Evolutionary conservation across 2,888 invertebrate genomes (phyloP), one percentile per base, ranked within the genome.

Genomic region (Cyclophora albipunctata): DNA sequence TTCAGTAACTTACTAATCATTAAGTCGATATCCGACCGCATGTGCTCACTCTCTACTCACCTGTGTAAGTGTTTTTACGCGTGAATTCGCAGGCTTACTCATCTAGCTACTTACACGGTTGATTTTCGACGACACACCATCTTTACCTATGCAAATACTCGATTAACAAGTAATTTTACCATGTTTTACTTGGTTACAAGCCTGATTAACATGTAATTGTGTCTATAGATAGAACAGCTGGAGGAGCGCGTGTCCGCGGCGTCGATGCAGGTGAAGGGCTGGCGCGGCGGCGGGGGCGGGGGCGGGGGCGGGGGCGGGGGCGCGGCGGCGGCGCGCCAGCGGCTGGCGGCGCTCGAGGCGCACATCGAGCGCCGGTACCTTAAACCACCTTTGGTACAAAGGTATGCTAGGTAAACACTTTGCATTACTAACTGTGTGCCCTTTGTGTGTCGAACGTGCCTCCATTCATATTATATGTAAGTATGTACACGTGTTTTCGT

Each of bases 311-410:
- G 64, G 45, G 93, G 94, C 54, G 92, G 64, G 45, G 93, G 94
- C 55, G 62, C 71, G 0, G 92, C 63, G 84, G 90, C 74, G 81
- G 92, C 81, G 90, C 92, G 71, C 40, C 92, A 93, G 65, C 91
- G 96, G 66, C 90, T 99, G 49, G 90, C 95, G 3, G 91, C 93
- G 0, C 86, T 98, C 7, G 98, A 98, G 81, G 92, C 94, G 0
- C 96, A 96, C 62, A 96, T 98, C 49, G 98, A 98, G 80, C 89
- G 98, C 63, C 90, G 98, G 62, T 98, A 98, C 78, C 90, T 98
- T 44, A 97, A 97, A 79, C 97, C 98, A 52, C 98, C 98, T 44
- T 90, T 98, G 51, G 95, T 94, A 67, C 86, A 84, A 73, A 87
- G 87, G 87, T 86, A 79, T 67, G 78, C 79, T 75, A 78, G 81